Percentiles rank a stretch among this genome's conserved stretches.
Conservation (phyloP, 2,797 vertebrate genomes). For the Pelobates cultripes region DNA sequence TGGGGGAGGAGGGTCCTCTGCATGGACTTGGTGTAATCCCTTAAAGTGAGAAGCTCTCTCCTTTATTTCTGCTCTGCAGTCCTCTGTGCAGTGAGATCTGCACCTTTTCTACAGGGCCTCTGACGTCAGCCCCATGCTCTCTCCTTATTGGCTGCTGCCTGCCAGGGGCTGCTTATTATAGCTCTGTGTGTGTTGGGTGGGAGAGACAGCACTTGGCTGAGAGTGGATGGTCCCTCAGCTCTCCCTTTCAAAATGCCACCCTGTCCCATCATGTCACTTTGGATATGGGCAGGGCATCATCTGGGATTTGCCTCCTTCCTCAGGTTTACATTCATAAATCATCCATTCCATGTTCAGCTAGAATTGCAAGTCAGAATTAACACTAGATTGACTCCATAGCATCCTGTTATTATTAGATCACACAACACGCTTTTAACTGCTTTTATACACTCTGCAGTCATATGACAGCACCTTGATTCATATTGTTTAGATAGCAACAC, state of each 20-base stretch:
- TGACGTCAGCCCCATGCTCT: constrained; percentile 87
- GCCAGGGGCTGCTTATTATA: constrained; percentile 73
- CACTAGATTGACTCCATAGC: too few species aligned
- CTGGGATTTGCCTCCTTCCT: neutral
- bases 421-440: too few species aligned
- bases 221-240: constrained; percentile 58
- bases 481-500: too few species aligned
- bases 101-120: constrained; percentile 94
- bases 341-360: neutral
- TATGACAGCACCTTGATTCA: too few species aligned
- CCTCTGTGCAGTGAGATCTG: constrained; percentile 81
- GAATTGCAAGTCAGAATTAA: neutral
- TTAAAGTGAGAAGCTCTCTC: constrained; percentile 70
- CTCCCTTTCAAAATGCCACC: constrained; percentile 50
- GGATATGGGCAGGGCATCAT: constrained; percentile 13
- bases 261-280: constrained; percentile 13
- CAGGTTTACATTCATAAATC: neutral
- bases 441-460: too few species aligned
- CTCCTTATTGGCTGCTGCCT: constrained; percentile 83
- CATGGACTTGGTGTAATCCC: constrained; percentile 76
- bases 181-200: constrained; percentile 66
- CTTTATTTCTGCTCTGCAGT: constrained; percentile 77
- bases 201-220: constrained; percentile 59
- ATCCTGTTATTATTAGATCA: too few species aligned
- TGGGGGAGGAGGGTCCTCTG: constrained; percentile 74